Evolutionary conservation across 2,113 vertebrate species (phyloP).

Genomic region (Suricata suricatta): DNA sequence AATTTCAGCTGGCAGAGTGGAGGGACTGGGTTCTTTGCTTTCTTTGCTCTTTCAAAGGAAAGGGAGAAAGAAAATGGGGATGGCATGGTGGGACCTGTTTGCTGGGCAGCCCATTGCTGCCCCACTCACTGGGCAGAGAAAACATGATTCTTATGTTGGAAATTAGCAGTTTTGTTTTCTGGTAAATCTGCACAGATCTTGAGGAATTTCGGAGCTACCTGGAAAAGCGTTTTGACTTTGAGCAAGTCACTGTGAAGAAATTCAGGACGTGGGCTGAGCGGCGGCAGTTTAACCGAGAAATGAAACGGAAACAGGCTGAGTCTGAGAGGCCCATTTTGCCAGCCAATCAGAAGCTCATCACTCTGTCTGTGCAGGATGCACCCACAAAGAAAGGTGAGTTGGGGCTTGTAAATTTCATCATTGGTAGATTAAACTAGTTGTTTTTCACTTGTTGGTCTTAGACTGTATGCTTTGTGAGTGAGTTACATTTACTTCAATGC

Average conservation of each 20-base stretch:
- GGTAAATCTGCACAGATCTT: conserved; percentile 86
- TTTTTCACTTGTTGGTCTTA: background rate
- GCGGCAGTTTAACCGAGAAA: conserved; percentile 97
- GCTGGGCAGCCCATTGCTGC: too few relatives aligned
- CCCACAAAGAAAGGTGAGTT: conserved; percentile 96
- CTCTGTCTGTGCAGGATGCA: conserved; percentile 96
- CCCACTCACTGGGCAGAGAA: background rate
- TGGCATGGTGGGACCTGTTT: background rate
- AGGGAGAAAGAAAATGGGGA: background rate
- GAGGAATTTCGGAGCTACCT: conserved; percentile 95
- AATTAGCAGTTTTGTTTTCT: background rate
- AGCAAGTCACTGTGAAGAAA: conserved; percentile 98
- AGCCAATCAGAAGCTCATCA: conserved; percentile 99
- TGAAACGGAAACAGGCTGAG: conserved; percentile 98
- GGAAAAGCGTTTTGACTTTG: conserved; percentile 98
- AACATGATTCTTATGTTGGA: background rate
- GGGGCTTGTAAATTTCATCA: background rate
- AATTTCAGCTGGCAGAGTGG: background rate
- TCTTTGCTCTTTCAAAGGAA: background rate
- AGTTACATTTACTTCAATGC: background rate
- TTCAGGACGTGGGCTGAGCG: conserved; percentile 99
- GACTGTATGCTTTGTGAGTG: background rate
- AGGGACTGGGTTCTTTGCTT: background rate
- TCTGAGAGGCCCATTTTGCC: conserved; percentile 97
- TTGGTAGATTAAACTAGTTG: background rate